A percentile compares a stretch with the other conserved stretches of the same genome.
These are phyloP conservation scores for Psylliodes chrysocephalus DNA, from an alignment of 2,888 invertebrate species.

Conservation along the genomic window DNA sequence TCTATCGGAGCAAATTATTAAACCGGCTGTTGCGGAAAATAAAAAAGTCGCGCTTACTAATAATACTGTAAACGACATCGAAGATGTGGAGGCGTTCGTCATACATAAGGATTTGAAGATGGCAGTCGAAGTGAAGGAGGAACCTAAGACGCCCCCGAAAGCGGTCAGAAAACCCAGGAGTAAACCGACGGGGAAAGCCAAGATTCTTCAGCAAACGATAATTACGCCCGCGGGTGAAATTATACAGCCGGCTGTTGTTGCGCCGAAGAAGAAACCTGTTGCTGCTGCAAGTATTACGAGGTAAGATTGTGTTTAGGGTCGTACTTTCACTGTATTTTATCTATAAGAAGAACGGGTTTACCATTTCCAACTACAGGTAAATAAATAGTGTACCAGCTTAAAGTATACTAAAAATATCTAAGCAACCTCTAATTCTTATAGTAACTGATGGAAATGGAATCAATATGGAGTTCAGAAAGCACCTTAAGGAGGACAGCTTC, in stretches of 20 bases:
- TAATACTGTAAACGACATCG: constrained; percentile 52
- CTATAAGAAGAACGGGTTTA: too few relatives aligned
- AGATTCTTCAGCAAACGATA: constrained; percentile 63
- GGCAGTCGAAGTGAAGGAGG: constrained; percentile 29
- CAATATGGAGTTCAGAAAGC: too few relatives aligned
- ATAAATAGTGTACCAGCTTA: too few relatives aligned
- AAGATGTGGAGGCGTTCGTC: constrained; percentile 62
- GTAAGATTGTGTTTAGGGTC: background rate
- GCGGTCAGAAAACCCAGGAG: constrained; percentile 28
- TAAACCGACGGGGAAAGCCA: constrained; percentile 55
- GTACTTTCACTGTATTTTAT: too few relatives aligned
- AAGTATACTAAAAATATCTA: too few relatives aligned
- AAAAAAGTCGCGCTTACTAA: constrained; percentile 4
- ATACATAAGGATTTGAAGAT: constrained; percentile 56
- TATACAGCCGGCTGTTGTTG: constrained; percentile 50
- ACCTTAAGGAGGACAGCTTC: too few relatives aligned
- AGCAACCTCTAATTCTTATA: too few relatives aligned
- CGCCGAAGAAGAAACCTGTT: constrained; percentile 51
- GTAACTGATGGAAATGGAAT: too few relatives aligned
- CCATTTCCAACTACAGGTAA: too few relatives aligned
- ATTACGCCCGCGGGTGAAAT: constrained; percentile 62
- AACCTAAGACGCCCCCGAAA: constrained; percentile 14
- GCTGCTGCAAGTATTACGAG: background rate
- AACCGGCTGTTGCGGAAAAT: constrained; percentile 47
- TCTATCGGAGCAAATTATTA: constrained; percentile 61